Percentiles rank a stretch among this genome's conserved stretches.
Conservation (phyloP, 2,113 vertebrate species). For the Notarius quadriscutis region DNA sequence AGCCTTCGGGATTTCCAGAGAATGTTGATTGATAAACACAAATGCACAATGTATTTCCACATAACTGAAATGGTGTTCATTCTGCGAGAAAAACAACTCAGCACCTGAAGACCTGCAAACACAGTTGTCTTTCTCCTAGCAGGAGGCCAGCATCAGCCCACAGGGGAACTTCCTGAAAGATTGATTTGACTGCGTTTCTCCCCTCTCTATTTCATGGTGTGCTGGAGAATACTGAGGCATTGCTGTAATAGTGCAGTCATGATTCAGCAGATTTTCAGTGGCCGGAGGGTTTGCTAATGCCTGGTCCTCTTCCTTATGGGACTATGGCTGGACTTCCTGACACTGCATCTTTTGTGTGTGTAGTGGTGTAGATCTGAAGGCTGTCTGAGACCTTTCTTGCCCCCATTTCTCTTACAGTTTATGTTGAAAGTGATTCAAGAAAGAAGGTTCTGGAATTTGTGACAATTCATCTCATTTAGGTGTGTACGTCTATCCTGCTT, state of each 20-base stretch:
- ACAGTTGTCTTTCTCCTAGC: slow-evolving; percentile 25
- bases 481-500: background rate
- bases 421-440: background rate
- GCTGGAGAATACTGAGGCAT: slow-evolving; percentile 37
- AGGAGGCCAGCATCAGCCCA: slow-evolving; percentile 27
- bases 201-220: slow-evolving; percentile 35
- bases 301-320: slow-evolving; percentile 34
- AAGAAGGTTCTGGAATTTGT: background rate
- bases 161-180: slow-evolving; percentile 40
- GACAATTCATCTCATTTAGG: slow-evolving; percentile 6
- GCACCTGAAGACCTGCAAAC: slow-evolving; percentile 37
- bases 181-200: slow-evolving; percentile 41
- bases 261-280: slow-evolving; percentile 45
- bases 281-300: slow-evolving; percentile 34
- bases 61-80: background rate
- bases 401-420: slow-evolving; percentile 3
- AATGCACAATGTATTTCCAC: slow-evolving; percentile 22
- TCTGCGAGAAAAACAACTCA: background rate
- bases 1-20: background rate
- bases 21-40: slow-evolving; percentile 33
- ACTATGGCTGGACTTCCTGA: slow-evolving; percentile 69
- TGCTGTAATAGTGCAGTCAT: slow-evolving; percentile 23
- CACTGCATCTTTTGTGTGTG: slow-evolving; percentile 62
- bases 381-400: slow-evolving; percentile 20
- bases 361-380: slow-evolving; percentile 16